Evolutionary conservation across 2,888 invertebrate species (phyloP), one percentile per base, ranked within the genome.

Genomic region (Proisotoma minuta): DNA sequence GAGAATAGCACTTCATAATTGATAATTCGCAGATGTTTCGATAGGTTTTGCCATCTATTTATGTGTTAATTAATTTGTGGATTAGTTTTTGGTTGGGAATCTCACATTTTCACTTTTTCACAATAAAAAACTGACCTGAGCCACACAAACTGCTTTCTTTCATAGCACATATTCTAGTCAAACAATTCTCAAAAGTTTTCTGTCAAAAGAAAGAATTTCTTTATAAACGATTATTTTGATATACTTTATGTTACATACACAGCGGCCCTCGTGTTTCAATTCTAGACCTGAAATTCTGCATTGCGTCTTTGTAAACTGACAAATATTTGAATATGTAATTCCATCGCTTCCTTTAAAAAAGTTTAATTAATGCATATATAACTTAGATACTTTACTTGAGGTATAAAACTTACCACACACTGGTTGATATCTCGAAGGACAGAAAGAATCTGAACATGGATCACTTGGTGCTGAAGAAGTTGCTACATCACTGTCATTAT

Each of bases 271-370:
- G 18, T 52, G 52, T 18, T 28, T 52, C 18, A 52, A 52, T 3
- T 28, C 26, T 5, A 52, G 52, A 24, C 52, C 52, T 52, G 8
- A 3, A 52, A 50, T 24, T 23, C 26, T 8, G 8, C n/a, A n/a
- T n/a, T n/a, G n/a, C n/a, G n/a, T n/a, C 34, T 60, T 40, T 10
- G 24, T 5, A 23, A 56, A 49, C n/a, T 49, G 47, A 34, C 60
- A 60, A 4, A 22, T n/a, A 39, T 54, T 54, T n/a, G 26, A n/a
- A 28, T 60, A 60, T n/a, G 60, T 54, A 27, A 54, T 22, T 10
- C 60, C 60, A 59, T 59, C 59, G 20, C n/a, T n/a, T n/a, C n/a
- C 15, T 34, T 34, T 10, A 15, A 34, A 15, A 34, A 34, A 34
- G 34, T 34, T 10, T 15, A 34, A 10, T 34, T 34, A 34, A 10